Evolutionary conservation across 2,113 vertebrate species (phyloP), one percentile per base, ranked within the genome.

Genomic region (Neogobius melanostomus): DNA sequence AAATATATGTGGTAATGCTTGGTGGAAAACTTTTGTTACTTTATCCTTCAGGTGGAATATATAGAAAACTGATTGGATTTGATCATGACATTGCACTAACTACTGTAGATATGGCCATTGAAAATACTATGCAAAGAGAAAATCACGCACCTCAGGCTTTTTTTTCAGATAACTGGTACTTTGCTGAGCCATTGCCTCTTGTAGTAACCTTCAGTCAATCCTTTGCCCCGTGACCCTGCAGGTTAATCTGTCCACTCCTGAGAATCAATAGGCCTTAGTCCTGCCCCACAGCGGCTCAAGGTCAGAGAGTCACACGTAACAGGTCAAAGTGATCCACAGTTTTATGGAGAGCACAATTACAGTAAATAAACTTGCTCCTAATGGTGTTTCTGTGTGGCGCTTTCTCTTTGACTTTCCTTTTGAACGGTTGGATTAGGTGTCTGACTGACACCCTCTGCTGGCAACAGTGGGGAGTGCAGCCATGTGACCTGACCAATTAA

Each of bases 201-300:
- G 42, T 44, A 9, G 59, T 61, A 60, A 61, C 42, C 59, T 44
- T 61, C 7, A 15, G 57, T 42, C 28, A 43, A 14, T 59, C 28
- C 56, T 44, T 10, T 10, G 14, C 12, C 46, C 47, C 9, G 48
- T 12, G 43, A 65, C 68, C 16, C 47, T 69, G 14, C 28, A 9
- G 5, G 17, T 64, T 9, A 36, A 67, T 17, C 53, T 28, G 64
- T 52, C 50, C 28, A 71, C 63, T 61, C 28, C 28, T 68, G n/a
- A 14, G 43, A 14, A 77, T 82, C 56, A 46, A 65, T 83, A 11
- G 60, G 70, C 66, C 62, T 64, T 54, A 72, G 60, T 44, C 64
- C 54, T 11, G 50, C 57, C 12, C 52, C 16, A 53, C 52, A 21
- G 8, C 4, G n/a, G 10, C 52, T 17, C 6, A 15, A 53, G 52